Base-by-base conservation (phyloP, 2,113 vertebrate genomes). In the Andinoacara biseriatus region DNA sequence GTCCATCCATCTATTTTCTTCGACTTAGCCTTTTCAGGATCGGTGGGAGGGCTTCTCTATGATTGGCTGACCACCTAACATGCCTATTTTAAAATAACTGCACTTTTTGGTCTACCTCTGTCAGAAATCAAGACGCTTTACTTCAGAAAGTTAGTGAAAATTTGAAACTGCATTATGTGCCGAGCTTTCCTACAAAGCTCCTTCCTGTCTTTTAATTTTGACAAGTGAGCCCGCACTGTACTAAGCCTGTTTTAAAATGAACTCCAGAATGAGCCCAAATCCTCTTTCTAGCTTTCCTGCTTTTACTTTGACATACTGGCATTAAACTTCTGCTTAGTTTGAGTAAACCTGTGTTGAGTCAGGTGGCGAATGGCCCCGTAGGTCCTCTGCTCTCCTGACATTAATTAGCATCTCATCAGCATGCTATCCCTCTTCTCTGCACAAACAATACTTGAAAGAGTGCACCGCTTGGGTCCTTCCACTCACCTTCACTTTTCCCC, bases 371-470 rank as follows among this genome's bases (percentile, higher is more conserved):
- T 72, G 31, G 26, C 46, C 67, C 67, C 10, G 18, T 54, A 33
- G 67, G 67, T 52, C 52, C n/a, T 22, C 14, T 65, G 59, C 46
- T 83, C 60, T 74, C 60, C 18, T 81, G 79, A 62, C 57, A 74
- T 38, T 11, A 80, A 87, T 76, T 75, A 76, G 31, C 87, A 91
- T 88, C 76, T 89, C 65, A 88, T 90, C 29, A 74, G 79, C 65
- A 85, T 81, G 57, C 84, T 29, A 29, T 49, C 52, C 56, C 43
- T 67, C 26, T 74, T 46, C 24, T 35, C 62, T 43, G 29, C 20
- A 8, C 62, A 81, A 76, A 79, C 26, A 7, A 61, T 61, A 59
- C 80, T 58, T 85, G 72, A 85, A 56, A 9, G 40, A 33, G 10
- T 59, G 17, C 2, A 6, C 69, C 58, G 80, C 77, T 20, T 14